phyloP scores from a whole-genome alignment of 2,113 vertebrate genomes.

The Siphamia tubifer region DNA sequence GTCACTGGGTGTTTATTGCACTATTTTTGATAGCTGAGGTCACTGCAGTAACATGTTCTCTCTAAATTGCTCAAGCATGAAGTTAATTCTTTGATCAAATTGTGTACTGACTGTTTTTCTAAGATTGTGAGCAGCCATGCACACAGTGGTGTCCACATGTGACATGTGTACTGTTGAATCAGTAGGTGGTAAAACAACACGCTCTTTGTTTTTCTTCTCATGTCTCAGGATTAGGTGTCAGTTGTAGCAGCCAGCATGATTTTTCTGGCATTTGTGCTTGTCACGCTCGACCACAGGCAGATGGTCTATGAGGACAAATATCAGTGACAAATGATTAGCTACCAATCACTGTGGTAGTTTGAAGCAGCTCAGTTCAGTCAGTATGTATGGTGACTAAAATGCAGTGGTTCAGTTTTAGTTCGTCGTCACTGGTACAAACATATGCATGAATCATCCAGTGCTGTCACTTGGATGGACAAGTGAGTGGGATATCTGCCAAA shows the following conservation, averaged over 20 bases:
- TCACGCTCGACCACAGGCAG: background rate
- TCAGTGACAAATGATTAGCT: constrained; percentile 26
- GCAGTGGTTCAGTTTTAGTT: constrained; percentile 1
- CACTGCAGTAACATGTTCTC: background rate
- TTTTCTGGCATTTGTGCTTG: background rate
- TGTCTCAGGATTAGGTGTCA: constrained; percentile 5
- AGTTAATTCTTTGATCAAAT: background rate
- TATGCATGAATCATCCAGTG: constrained; percentile 5
- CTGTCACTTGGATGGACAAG: constrained; percentile 53
- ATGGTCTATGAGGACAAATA: constrained; percentile 1
- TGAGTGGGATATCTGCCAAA: constrained; percentile 51
- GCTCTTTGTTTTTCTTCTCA: background rate
- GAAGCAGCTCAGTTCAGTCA: constrained; percentile 15
- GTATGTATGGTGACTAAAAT: background rate
- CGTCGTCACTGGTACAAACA: background rate
- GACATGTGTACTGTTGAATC: background rate
- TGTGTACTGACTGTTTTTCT: background rate
- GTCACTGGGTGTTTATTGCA: background rate
- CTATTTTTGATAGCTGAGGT: background rate
- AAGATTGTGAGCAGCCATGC: background rate
- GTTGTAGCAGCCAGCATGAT: background rate
- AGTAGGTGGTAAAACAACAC: background rate
- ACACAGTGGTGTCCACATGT: background rate
- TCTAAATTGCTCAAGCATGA: background rate
- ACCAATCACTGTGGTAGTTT: background rate